Conservation (phyloP, 1,140 invertebrate species). For the Drosophila malerkotliana region DNA sequence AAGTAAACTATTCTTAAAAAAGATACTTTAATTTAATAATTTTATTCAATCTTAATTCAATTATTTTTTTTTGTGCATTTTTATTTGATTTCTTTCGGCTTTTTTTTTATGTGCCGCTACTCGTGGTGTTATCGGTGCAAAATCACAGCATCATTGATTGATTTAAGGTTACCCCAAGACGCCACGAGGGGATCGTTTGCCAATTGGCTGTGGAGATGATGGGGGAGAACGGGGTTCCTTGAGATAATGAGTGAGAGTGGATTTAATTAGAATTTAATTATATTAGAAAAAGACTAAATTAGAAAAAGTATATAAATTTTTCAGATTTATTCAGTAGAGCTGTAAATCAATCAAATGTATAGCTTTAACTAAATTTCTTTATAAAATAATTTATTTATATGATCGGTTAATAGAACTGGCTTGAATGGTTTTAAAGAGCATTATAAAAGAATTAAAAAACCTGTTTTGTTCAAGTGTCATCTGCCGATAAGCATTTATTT, state of each 20-base stretch:
- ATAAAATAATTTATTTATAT: background rate
- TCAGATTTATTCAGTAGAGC: too few species aligned
- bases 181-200: constrained; percentile 56
- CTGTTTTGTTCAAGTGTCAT: background rate
- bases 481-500: background rate
- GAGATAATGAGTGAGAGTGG: constrained; percentile 5
- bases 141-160: constrained; percentile 67
- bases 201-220: constrained; percentile 34
- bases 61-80: constrained; percentile 22
- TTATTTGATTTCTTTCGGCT: constrained; percentile 18
- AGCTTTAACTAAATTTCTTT: too few species aligned
- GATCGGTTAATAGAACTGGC: background rate
- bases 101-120: constrained; percentile 24
- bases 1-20: background rate
- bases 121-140: constrained; percentile 58
- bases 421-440: background rate
- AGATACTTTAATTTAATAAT: background rate
- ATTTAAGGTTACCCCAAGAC: constrained; percentile 78
- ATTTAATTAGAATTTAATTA: too few species aligned
- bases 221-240: background rate
- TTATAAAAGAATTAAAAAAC: background rate
- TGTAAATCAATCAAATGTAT: background rate
- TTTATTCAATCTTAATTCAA: background rate
- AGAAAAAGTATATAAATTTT: too few species aligned
- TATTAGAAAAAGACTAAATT: too few species aligned